Evolutionary conservation across 2,797 vertebrate genomes (phyloP), one percentile per base, ranked within the genome.

Genomic region (Oophaga sylvatica): DNA sequence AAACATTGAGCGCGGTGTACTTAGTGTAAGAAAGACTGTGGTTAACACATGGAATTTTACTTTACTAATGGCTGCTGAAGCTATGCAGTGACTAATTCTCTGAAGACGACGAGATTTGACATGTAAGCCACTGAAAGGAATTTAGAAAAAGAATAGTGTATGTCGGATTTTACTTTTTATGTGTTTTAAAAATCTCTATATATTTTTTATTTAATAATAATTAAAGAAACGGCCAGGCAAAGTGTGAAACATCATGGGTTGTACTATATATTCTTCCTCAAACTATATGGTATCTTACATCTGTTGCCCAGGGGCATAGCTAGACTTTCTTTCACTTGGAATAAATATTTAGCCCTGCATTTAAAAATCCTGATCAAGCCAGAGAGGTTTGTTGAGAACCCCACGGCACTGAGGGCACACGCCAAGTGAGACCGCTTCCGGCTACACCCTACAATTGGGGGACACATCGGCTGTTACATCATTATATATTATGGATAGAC

Each of bases 11-110:
- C 16, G 3, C 0, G 15, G 68, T 41, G 16, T 35, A 79, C 26
- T 15, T 53, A 59, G 8, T 53, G 48, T 53, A 53, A 76, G 53
- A 79, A 80, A 78, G 22, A 8, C 17, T 78, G 84, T 80, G 76
- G 84, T 26, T 79, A 35, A 31, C 62, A 70, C 20, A 1, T n/a
- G 5, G 22, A 84, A 84, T 63, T 45, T 19, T 84, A 62, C 26
- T 0, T 26, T 7, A 41, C 17, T 62, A 22, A 26, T 67, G 53
- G 26, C 20, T 5, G 2, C 20, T n/a, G 19, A 41, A 7, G 19
- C 59, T 26, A 45, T 2, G 9, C 15, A 59, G 15, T 60, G 29
- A 60, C 56, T 59, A 60, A 59, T 59, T 26, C 26, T 15, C 77
- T 59, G 8, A 20, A 31, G 22, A 57, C 10, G 53, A 79, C 2